Evolutionary conservation across 2,888 invertebrate genomes (phyloP), one percentile per base, ranked within the genome.

Genomic region (Phyllotreta cruciferae): DNA sequence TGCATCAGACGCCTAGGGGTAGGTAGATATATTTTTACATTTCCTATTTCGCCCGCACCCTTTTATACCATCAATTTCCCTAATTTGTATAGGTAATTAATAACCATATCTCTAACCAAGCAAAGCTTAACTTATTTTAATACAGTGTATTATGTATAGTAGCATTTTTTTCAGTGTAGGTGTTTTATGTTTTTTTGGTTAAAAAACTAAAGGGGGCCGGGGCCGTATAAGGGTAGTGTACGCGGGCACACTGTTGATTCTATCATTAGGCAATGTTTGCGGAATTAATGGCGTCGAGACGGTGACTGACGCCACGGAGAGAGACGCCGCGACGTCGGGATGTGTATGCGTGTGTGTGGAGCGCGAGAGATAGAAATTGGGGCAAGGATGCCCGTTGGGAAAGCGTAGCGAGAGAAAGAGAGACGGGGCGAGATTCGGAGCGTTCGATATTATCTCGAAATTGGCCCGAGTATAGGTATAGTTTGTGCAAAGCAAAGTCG

Each of bases 221-320:
- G 55, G 11, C 11, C 41, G 9, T 55, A 44, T 45, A 24, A 54
- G 50, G 56, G 44, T 50, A 38, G 56, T 42, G 42, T 14, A 44
- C 41, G 64, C 49, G 69, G 70, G 74, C 78, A 79, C 79, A 79
- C 81, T 81, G 81, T 81, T 81, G 81, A 81, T 81, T 81, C 80
- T 79, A 77, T 81, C 80, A 81, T 81, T 81, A 81, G 79, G 79
- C 78, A 73, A 77, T 81, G 81, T 80, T 80, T 81, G 81, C 79
- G 75, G 79, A 80, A 80, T 80, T 80, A 79, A 80, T 80, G 79
- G 80, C 79, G 79, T 77, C 79, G 77, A 73, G 79, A 73, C 78
- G 79, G 74, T 75, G 78, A 74, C 78, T 76, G 79, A 77, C 79
- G 79, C 77, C 78, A 74, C 74, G 55, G 60, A 62, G 24, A 24